Evolutionary conservation across 2,888 invertebrate species (phyloP).

Genomic region (Synergus japonicus): DNA sequence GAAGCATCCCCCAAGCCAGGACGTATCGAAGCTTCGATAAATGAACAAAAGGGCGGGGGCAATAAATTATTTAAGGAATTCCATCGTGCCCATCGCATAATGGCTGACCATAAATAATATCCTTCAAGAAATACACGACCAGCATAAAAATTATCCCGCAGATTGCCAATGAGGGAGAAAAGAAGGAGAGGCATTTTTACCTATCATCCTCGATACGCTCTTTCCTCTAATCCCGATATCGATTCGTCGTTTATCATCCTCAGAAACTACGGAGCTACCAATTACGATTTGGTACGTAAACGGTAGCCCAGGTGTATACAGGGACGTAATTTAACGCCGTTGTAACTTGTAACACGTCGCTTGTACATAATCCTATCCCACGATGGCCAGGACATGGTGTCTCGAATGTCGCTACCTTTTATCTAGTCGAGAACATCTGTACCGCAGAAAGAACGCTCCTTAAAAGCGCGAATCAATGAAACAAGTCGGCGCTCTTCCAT

Average conservation of each 20-base stretch:
- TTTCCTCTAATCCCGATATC: neutral
- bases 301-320: slow-evolving; percentile 7
- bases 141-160: neutral
- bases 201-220: neutral
- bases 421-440: slow-evolving; percentile 39
- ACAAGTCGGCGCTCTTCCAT: slow-evolving; percentile 21
- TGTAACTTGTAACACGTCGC: slow-evolving; percentile 18
- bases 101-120: slow-evolving; percentile 70
- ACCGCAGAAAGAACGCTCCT: slow-evolving; percentile 39
- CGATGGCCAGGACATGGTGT: slow-evolving; percentile 37
- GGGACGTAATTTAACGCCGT: slow-evolving; percentile 9
- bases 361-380: slow-evolving; percentile 12
- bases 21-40: slow-evolving; percentile 55
- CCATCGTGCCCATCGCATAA: slow-evolving; percentile 71
- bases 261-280: neutral
- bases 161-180: neutral
- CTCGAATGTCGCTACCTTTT: slow-evolving; percentile 40
- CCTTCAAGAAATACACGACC: slow-evolving; percentile 52
- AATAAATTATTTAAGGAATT: slow-evolving; percentile 75
- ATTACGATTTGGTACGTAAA: slow-evolving; percentile 7
- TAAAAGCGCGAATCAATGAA: slow-evolving; percentile 40
- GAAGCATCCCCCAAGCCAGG: slow-evolving; percentile 53
- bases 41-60: slow-evolving; percentile 68
- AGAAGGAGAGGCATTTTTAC: neutral
- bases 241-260: slow-evolving; percentile 2